Evolutionary conservation across 2,888 invertebrate species (phyloP), one percentile per base, ranked within the genome.

Genomic region (Bombylius major): DNA sequence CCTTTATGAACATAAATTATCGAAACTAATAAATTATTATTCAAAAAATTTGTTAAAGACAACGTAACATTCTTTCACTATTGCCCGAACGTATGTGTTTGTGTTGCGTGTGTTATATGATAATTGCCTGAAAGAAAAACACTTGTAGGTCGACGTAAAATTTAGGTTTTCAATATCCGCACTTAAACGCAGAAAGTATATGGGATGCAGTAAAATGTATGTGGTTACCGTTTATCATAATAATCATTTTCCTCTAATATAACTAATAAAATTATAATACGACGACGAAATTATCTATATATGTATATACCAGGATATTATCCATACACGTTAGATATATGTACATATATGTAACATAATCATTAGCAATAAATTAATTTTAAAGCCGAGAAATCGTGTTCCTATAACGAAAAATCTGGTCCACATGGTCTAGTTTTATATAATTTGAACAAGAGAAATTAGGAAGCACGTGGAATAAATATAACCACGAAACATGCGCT

Each of bases 161-260:
- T 42, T 11, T 8, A 36, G 39, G 7, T 42, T 42, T 42, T 42
- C 39, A 51, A 6, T 42, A 42, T 11, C 39, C 39, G 23, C 53
- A 51, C 54, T 56, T 58, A 59, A 59, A 59, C 56, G 39, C 39
- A 42, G 39, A 42, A 42, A 59, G 55, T 55, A 55, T 56, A 55
- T 56, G 56, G 55, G 56, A 55, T 48, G 33, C 56, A 49, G 52
- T 54, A 53, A 54, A 59, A 52, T 59, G 59, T 59, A 59, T 59
- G 59, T 53, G 59, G 59, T 59, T 46, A 45, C 54, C 59, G 56
- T 59, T 55, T 56, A 59, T 59, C 59, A 59, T 59, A 50, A 52
- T 55, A 56, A 54, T 58, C 8, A 42, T 42, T 50, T 55, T 11
- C 1, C 5, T 42, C 8, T 11, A 23, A 23, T 23, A 23, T 23